A percentile compares a stretch with the other conserved stretches of the same genome.
These are phyloP conservation scores for Heliconius ismenius DNA, from an alignment of 2,888 invertebrate species.

Conservation along the genomic window DNA sequence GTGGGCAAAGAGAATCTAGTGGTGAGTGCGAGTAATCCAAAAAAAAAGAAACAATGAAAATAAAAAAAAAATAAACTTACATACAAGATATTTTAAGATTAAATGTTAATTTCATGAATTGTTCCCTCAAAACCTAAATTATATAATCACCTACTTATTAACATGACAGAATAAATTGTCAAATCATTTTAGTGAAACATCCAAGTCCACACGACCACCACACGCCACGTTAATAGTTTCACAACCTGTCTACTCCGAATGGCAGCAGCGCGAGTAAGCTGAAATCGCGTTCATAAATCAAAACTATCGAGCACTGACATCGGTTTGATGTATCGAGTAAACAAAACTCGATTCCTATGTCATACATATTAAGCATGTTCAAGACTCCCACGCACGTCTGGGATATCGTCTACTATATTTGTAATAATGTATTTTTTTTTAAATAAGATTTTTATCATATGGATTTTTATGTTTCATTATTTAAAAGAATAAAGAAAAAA, in stretches of 20 bases:
- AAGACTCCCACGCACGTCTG: constrained; percentile 45
- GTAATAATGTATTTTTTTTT: not conserved
- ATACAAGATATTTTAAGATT: not conserved
- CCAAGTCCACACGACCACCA: not conserved
- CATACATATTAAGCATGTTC: constrained; percentile 32
- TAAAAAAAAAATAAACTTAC: not conserved
- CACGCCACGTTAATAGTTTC: constrained; percentile 5
- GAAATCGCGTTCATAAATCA: constrained; percentile 43
- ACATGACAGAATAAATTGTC: constrained; percentile 5
- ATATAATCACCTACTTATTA: not conserved
- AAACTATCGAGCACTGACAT: constrained; percentile 43
- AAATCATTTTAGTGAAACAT: not conserved
- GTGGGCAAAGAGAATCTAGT: no score
- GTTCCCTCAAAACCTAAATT: not conserved
- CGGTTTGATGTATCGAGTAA: constrained; percentile 45
- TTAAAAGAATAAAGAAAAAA: not conserved
- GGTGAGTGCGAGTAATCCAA: no score
- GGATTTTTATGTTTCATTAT: not conserved
- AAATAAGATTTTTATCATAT: not conserved
- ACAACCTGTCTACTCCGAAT: constrained; percentile 24
- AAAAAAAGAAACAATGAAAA: not conserved
- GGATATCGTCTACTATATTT: constrained; percentile 37
- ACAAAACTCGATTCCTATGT: constrained; percentile 40
- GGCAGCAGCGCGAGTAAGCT: constrained; percentile 9
- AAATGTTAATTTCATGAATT: not conserved